Base-by-base conservation (phyloP, 2,113 vertebrate genomes). In the Actenoides lindsayi region DNA sequence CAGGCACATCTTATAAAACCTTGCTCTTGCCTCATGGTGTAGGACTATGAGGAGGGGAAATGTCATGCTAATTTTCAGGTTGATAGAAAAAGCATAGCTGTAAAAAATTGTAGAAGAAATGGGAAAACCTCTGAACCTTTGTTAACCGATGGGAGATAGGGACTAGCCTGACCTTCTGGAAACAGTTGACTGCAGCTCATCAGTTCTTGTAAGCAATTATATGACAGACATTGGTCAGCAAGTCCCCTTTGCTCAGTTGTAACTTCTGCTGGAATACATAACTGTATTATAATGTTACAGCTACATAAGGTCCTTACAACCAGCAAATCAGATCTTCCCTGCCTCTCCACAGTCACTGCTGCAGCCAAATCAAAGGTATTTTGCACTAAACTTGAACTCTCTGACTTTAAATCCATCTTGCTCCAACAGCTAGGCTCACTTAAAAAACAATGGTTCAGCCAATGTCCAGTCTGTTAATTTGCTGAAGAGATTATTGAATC, bases 381-480 rank as follows among this genome's bases (percentile, higher is more conserved):
- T 95, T 94, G 35, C 56, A 41, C 53, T 92, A 35, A 85, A 81
- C 27, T 31, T 53, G 42, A 91, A 92, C 75, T 56, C 59, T 83
- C 5, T 62, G 28, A 53, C 65, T 92, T 85, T 24, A 75, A 87
- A 92, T 69, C 30, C 4, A 4, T 77, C 87, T 95, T 92, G 46
- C 31, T 84, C 31, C 62, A 91, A 23, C 63, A 95, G 56, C 31
- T 16, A 83, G 39, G 19, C 24, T 94, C 44, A 50, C 70, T 94
- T 93, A 60, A 70, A 91, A 95, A 94, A 18, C 0, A 1, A 37
- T 65, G 51, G 42, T 39, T 97, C 62, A 75, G 88, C 44, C 80
- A 93, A 64, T 51, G 68, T 41, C 46, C 44, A 70, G 62, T 23
- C 46, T 90, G 71, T 60, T 96, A 88, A 93, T 93, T 96, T 95